Conservation (phyloP, 2,113 vertebrate species). For the Saguinus midas region DNA sequence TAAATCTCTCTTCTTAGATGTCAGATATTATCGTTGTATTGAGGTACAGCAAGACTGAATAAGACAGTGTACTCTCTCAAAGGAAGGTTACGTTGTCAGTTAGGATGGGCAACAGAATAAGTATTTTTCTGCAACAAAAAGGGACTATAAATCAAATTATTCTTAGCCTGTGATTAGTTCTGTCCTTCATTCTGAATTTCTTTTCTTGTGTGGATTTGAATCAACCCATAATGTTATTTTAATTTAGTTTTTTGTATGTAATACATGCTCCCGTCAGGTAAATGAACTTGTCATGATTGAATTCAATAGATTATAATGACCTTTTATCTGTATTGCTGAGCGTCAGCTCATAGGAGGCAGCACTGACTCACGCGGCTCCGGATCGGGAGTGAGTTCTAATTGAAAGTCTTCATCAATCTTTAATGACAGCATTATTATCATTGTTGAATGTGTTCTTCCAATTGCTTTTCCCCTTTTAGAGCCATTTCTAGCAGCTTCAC, state of each 20-base stretch:
- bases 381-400: not conserved
- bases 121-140: not conserved
- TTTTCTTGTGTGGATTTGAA: not conserved
- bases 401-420: not conserved
- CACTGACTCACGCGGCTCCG: not conserved
- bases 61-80: not conserved
- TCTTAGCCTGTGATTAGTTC: not conserved
- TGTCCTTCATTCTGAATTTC: not conserved
- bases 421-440: not conserved
- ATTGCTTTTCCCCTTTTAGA: not conserved
- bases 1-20: not conserved
- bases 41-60: accelerated
- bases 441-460: not conserved
- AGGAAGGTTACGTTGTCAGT: not conserved
- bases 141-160: not conserved
- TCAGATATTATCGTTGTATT: not conserved
- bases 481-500: not conserved
- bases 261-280: not conserved
- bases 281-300: constrained; percentile 1
- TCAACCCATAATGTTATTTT: constrained; percentile 47
- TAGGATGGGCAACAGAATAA: not conserved
- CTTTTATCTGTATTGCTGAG: not conserved
- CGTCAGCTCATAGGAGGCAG: not conserved
- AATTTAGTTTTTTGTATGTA: not conserved
- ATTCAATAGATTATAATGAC: not conserved